phyloP scores from a whole-genome alignment of 2,113 vertebrate genomes.

The Cercocebus atys region DNA sequence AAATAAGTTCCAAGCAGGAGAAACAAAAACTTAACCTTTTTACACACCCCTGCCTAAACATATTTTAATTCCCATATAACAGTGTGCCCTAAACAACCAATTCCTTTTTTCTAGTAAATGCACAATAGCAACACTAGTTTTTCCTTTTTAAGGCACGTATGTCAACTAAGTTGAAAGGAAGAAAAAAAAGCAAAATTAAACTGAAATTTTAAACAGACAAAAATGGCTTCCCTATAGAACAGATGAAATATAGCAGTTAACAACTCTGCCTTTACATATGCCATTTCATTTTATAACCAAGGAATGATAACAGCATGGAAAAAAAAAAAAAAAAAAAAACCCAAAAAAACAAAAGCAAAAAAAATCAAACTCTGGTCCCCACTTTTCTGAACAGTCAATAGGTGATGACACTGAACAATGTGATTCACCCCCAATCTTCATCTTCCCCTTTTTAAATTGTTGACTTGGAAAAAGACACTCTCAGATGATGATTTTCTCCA shows the following conservation, averaged over 20 bases:
- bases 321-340: conserved; percentile 73
- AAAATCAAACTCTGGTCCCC: conserved; percentile 91
- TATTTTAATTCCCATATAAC: conserved; percentile 87
- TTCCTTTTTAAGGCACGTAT: conserved; percentile 96
- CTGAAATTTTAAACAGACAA: conserved; percentile 84
- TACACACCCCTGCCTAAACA: conserved; percentile 90
- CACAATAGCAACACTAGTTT: conserved; percentile 89
- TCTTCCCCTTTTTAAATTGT: conserved; percentile 90
- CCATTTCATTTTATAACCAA: conserved; percentile 82
- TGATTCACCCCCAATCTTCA: conserved; percentile 80
- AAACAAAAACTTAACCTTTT: conserved; percentile 91
- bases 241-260: conserved; percentile 84
- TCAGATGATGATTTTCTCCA: conserved; percentile 97
- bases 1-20: conserved; percentile 85
- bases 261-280: conserved; percentile 79
- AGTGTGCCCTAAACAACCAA: conserved; percentile 89
- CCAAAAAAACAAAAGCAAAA: conserved; percentile 69
- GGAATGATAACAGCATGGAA: conserved; percentile 89
- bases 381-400: conserved; percentile 91
- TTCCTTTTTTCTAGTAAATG: conserved; percentile 83
- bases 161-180: conserved; percentile 88
- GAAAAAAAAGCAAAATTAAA: conserved; percentile 81
- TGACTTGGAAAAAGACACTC: conserved; percentile 99
- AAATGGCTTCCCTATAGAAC: conserved; percentile 86
- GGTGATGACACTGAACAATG: conserved; percentile 87